phyloP scores from a whole-genome alignment of 1,140 invertebrate genomes.

The Nomia melanderi region DNA sequence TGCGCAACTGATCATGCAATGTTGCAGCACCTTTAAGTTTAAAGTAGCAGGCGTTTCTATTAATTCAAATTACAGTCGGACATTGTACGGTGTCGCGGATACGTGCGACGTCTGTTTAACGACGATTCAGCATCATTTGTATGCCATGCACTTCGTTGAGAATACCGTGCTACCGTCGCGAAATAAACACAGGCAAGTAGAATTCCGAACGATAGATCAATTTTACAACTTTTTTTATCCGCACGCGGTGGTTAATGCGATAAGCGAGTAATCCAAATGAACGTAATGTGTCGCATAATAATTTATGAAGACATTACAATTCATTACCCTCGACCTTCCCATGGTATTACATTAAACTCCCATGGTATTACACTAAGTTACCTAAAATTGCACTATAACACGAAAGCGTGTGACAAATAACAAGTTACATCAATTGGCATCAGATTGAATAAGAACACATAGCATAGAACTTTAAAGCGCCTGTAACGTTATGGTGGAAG shows the following conservation, averaged over 20 bases:
- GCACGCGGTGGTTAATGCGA: not conserved
- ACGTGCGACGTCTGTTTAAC: slow-evolving; percentile 54
- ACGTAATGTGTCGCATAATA: too few species aligned
- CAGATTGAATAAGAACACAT: too few species aligned
- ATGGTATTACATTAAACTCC: too few species aligned
- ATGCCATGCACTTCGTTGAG: not conserved
- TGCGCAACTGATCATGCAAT: slow-evolving; percentile 48
- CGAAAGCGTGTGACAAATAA: too few species aligned
- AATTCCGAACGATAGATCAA: not conserved
- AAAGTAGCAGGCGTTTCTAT: slow-evolving; percentile 47
- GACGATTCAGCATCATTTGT: slow-evolving; percentile 39
- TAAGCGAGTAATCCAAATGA: too few species aligned
- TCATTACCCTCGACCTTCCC: too few species aligned
- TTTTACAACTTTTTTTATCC: not conserved
- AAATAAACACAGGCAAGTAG: slow-evolving; percentile 4
- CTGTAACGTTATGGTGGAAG: too few species aligned
- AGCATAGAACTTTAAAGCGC: too few species aligned
- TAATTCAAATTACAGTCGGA: slow-evolving; percentile 56
- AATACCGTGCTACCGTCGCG: not conserved
- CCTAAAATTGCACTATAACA: too few species aligned
- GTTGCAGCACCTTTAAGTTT: slow-evolving; percentile 48
- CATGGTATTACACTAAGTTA: too few species aligned
- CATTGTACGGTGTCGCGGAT: slow-evolving; percentile 44
- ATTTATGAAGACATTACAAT: too few species aligned
- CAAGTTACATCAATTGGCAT: too few species aligned